A percentile compares a stretch with the other conserved stretches of the same genome.
Conservation (phyloP, 2,797 vertebrate species). For the Siniperca scherzeri region DNA sequence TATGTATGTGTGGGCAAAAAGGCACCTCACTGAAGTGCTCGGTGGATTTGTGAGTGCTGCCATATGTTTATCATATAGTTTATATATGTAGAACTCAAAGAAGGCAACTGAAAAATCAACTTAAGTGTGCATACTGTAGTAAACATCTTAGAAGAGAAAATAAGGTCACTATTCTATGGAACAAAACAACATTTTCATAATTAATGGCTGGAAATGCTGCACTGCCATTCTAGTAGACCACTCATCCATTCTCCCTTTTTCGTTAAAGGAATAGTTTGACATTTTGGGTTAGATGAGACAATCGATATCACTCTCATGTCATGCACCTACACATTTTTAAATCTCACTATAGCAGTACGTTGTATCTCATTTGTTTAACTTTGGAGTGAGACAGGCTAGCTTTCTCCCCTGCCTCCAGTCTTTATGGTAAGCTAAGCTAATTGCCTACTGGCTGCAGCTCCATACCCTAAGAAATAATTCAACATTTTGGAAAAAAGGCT, state of each 20-base stretch:
- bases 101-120: not conserved
- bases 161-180: slow-evolving; percentile 1
- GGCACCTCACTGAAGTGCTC: not conserved
- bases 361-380: not conserved
- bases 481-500: not conserved
- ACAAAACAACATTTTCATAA: not conserved
- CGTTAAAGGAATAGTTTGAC: not conserved
- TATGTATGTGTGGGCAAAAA: not conserved
- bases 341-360: not conserved
- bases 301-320: not conserved
- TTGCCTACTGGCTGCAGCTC: not conserved
- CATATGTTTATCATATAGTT: slow-evolving; percentile 14
- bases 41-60: slow-evolving; percentile 8
- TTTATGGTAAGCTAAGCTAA: not conserved
- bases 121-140: not conserved
- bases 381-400: not conserved
- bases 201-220: not conserved
- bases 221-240: not conserved
- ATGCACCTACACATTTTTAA: not conserved
- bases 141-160: slow-evolving; percentile 1
- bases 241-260: not conserved
- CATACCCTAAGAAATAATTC: not conserved
- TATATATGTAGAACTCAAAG: slow-evolving; percentile 9
- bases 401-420: not conserved
- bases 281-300: not conserved